Base-by-base conservation (phyloP, 30 jellyfish, hydroid and myxozoan genomes). In the Turritopsis rubra region DNA sequence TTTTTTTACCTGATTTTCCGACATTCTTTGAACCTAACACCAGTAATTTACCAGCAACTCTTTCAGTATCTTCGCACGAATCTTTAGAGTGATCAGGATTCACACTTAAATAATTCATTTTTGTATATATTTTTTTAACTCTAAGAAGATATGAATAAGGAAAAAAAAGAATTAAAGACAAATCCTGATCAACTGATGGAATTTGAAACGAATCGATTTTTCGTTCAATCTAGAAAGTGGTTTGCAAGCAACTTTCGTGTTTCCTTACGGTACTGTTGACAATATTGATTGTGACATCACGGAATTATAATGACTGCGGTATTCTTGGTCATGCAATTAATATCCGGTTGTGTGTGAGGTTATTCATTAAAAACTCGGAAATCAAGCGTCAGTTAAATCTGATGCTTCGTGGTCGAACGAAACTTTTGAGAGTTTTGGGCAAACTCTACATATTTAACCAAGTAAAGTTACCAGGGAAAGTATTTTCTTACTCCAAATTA, bases 1-100 rank as follows among this genome's bases (percentile, higher is more conserved):
- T n/a, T 41, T 5, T 41, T 41, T 20, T 80, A 88, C 96, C 96
- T 60, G 96, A 80, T 71, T 88, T 88, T 25, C 96, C 96, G 18
- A 79, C 90, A 53, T 54, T 70, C 65, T 76, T 68, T 19, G 88
- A 88, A 0, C 96, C 96, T 1, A 88, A 88, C 29, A 88, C 75
- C 81, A 88, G 52, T 20, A 88, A 72, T 53, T 72, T 76, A 18
- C 82, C 90, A 66, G 81, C 96, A 20, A 27, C 77, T 7, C 16
- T 8, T 3, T 41, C 60, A 3, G 60, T 41, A 13, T 41, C 60
- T 41, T 41, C 60, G 9, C 13, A 3, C 60, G 60, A n/a, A n/a
- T n/a, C n/a, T n/a, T n/a, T n/a, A n/a, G n/a, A n/a, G n/a, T n/a
- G n/a, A n/a, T n/a, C n/a, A n/a, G n/a, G n/a, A n/a, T n/a, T 41